A percentile compares a stretch with the other conserved stretches of the same genome.
Conservation (phyloP, 2,113 vertebrate species). For the Telmatochromis sp. region DNA sequence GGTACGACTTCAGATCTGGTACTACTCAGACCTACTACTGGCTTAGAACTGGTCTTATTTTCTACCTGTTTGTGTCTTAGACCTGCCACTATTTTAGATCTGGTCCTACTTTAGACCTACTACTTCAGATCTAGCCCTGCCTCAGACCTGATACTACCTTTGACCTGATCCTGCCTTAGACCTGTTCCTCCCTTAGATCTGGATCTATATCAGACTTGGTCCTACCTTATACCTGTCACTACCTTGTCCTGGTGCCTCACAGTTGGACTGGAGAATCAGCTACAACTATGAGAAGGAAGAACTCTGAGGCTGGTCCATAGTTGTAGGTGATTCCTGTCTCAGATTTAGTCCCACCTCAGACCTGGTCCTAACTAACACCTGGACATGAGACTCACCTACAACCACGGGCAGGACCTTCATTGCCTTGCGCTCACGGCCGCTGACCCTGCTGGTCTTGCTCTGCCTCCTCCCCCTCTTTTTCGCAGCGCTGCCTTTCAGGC, state of each 20-base stretch:
- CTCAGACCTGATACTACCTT: not conserved
- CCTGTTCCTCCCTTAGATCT: not conserved
- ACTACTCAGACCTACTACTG: not conserved
- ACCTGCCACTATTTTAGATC: not conserved
- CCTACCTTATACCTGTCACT: not conserved
- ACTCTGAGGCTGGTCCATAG: not conserved
- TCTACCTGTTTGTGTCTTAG: not conserved
- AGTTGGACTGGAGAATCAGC: not conserved
- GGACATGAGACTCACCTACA: slow-evolving; percentile 57
- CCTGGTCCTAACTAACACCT: not conserved
- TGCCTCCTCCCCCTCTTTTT: slow-evolving; percentile 11
- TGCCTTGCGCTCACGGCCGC: slow-evolving; percentile 68
- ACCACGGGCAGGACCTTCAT: slow-evolving; percentile 73
- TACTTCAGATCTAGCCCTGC: not conserved
- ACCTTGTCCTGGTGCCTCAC: not conserved
- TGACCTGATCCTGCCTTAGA: not conserved
- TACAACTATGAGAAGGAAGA: not conserved
- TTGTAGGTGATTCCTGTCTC: not conserved
- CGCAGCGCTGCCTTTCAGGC: not conserved
- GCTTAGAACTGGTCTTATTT: not conserved
- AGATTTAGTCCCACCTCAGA: not conserved
- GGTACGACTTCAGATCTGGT: not conserved
- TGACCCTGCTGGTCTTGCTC: slow-evolving; percentile 67
- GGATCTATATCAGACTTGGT: not conserved
- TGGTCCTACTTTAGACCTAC: not conserved